phyloP scores from a whole-genome alignment of 2,888 invertebrate genomes.

The Tachystola acroxantha region DNA sequence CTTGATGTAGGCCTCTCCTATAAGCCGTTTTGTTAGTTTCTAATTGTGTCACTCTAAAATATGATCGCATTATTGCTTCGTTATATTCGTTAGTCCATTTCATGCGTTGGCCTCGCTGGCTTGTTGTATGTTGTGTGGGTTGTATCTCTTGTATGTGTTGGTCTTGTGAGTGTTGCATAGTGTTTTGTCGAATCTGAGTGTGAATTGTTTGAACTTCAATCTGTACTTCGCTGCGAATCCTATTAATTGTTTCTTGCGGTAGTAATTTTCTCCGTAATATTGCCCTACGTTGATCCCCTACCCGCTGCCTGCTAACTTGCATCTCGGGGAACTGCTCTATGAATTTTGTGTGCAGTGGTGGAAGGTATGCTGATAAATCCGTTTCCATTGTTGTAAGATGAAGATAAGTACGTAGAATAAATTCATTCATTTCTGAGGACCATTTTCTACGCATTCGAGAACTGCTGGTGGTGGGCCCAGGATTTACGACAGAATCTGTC shows the following conservation, averaged over 20 bases:
- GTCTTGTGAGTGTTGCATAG: no score
- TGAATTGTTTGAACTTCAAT: conserved; percentile 6
- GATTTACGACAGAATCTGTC: no score
- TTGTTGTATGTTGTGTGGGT: no score
- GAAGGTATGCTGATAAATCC: not conserved
- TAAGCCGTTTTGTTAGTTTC: no score
- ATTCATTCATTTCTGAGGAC: not conserved
- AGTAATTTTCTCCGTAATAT: conserved; percentile 10
- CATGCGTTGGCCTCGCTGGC: no score
- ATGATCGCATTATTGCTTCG: no score
- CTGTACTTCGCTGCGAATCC: conserved; percentile 9
- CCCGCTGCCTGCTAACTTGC: conserved; percentile 7
- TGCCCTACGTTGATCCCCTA: conserved; percentile 10
- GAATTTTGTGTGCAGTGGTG: not conserved
- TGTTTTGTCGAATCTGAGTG: not conserved
- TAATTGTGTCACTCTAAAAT: no score
- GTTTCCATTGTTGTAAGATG: conserved; percentile 2
- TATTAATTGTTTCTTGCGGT: conserved; percentile 8
- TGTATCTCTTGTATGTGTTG: no score
- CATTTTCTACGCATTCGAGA: no score
- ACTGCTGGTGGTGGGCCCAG: no score
- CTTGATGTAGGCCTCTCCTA: no score
- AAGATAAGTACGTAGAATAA: not conserved
- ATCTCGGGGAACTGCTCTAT: not conserved
- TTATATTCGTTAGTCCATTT: no score